Base-by-base conservation (phyloP, 2,888 invertebrate species). In the Aplocera efformata region DNA sequence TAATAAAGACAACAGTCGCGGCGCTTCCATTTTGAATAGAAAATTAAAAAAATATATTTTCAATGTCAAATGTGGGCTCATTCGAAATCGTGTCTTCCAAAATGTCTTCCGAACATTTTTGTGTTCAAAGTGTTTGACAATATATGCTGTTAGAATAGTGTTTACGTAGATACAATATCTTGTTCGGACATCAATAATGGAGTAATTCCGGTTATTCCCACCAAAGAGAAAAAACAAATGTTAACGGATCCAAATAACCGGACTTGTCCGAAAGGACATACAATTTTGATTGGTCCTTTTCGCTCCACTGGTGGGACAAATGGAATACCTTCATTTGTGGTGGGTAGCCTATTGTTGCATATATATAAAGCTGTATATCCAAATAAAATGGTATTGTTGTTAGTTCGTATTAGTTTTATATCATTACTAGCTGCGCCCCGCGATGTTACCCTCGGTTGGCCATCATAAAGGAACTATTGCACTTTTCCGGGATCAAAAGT, bases 321-420 rank as follows among this genome's bases (percentile, higher is more conserved):
- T n/a, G n/a, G n/a, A n/a, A n/a, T n/a, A n/a, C n/a, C n/a, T n/a
- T n/a, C n/a, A n/a, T n/a, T n/a, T 70, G 71, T 67, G 56, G 62
- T 67, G 62, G 47, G 50, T 81, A 81, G 77, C 72, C 56, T 71
- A 69, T 72, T 84, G 85, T 86, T 88, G 84, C 84, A 77, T 76
- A 76, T 84, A 73, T 84, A 76, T 79, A 70, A 76, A 83, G 63
- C 70, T 84, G 83, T 86, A 82, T 85, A 85, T 75, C 84, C 82
- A 79, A 81, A 79, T 86, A 86, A 2, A 85, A 86, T 80, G 83
- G 80, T 82, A 79, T 79, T 84, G 84, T 86, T 88, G 86, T 85
- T 84, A 81, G 72, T 65, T 78, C 56, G 39, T 56, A 17, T 5
- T 56, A 22, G 70, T 79, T 77, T 79, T 50, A 68, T 64, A 74